A percentile compares a stretch with the other conserved stretches of the same genome.
Conservation (phyloP, 2,797 vertebrate species). For the Lepidocolaptes lacrymiger region DNA sequence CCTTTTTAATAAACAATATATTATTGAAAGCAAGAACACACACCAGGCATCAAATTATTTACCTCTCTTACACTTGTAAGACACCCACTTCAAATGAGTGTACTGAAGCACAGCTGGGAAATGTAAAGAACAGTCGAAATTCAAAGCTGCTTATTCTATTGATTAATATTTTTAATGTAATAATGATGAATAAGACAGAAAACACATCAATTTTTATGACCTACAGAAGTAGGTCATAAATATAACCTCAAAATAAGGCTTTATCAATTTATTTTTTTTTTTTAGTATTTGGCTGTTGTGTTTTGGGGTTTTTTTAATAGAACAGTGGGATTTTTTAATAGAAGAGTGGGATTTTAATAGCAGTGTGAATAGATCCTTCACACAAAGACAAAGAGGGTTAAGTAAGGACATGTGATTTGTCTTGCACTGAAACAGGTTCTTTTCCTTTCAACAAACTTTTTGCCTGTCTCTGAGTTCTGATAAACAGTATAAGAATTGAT, state of each 20-base stretch:
- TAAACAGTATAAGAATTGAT: not conserved
- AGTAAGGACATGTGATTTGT: not conserved
- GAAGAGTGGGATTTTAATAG: not conserved
- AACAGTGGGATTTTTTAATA: not conserved
- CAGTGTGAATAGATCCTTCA: not conserved
- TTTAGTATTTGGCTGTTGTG: not conserved
- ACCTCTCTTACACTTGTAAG: slow-evolving; percentile 1
- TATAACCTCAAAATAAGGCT: not conserved
- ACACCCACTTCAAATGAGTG: not conserved
- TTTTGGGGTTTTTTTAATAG: not conserved
- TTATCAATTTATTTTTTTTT: not conserved
- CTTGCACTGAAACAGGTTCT: not conserved
- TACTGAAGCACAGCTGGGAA: not conserved
- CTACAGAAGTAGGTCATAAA: not conserved
- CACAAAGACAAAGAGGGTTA: not conserved
- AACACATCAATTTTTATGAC: not conserved
- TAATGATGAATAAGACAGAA: not conserved
- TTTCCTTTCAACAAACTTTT: not conserved
- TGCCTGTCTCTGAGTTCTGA: not conserved
- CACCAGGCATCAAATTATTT: slow-evolving; percentile 24
- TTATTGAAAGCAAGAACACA: not conserved
- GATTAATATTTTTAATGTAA: not conserved
- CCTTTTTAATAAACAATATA: slow-evolving; percentile 53
- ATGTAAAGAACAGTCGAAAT: slow-evolving; percentile 7
- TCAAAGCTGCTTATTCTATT: not conserved